A percentile compares a stretch with the other conserved stretches of the same genome.
phyloP scores from a whole-genome alignment of 2,113 vertebrate genomes.

The Petrocephalus zakoni region DNA sequence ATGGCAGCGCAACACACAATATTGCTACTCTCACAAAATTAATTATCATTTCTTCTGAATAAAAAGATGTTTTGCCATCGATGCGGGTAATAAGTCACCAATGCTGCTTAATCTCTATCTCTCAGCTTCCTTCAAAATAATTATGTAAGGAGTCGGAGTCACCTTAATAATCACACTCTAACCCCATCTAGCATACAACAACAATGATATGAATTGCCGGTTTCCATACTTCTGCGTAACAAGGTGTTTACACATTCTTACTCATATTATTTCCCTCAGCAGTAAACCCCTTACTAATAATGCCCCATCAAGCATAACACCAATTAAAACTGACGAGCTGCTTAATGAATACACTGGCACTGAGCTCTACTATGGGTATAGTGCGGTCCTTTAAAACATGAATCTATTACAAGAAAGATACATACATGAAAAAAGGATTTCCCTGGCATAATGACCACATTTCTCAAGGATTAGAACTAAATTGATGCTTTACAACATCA shows the following conservation, averaged over 20 bases:
- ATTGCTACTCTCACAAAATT: neutral
- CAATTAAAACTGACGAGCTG: neutral
- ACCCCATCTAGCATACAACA: neutral
- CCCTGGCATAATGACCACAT: neutral
- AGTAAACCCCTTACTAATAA: constrained; percentile 7
- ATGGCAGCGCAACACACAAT: neutral
- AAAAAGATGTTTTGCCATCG: neutral
- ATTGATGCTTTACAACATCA: neutral
- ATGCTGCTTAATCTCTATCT: neutral
- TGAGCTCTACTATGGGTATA: neutral
- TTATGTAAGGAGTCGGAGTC: neutral
- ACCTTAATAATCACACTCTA: neutral
- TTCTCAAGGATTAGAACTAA: neutral
- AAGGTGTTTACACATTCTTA: neutral
- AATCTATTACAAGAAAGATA: neutral
- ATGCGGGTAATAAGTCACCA: neutral
- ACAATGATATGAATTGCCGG: neutral
- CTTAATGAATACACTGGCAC: neutral
- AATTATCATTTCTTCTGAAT: neutral
- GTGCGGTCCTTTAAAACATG: neutral
- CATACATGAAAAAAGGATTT: neutral
- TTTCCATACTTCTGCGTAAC: neutral
- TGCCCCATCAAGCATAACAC: neutral
- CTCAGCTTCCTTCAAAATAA: neutral
- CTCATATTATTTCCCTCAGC: constrained; percentile 1